Base-by-base conservation (phyloP, 1,140 invertebrate species). In the Oppia nitens region DNA sequence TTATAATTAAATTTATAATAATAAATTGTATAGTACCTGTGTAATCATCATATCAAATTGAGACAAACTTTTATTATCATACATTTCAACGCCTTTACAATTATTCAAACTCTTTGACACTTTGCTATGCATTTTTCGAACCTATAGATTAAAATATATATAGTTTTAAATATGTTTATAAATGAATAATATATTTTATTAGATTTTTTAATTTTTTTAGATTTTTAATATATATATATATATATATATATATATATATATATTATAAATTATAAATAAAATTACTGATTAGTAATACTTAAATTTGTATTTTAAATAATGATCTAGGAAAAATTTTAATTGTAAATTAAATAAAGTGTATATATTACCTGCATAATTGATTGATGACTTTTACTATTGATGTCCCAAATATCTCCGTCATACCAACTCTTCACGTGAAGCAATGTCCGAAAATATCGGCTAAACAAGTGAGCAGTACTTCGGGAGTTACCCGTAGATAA, bases 361-460 rank as follows among this genome's bases (percentile, higher is more conserved):
- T 60, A 65, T 6, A 74, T 67, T 0, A 79, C 78, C 0, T 48
- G 60, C 29, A 66, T 60, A 17, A 78, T 70, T 20, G 74, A 73
- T 4, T 70, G 67, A 40, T 73, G 69, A 0, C 71, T 76, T 0
- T 59, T 54, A 40, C 72, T 72, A 1, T 69, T 67, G 24, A 66
- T 53, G 4, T 69, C 63, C 71, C 72, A 78, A 4, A 84, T 74
- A 28, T 81, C 75, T 49, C 79, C 71, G 14, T 77, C 71, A 63
- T 85, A 85, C 87, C 87, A 92, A 1, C 77, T 66, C 2, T 78
- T 69, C 20, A 82, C 79, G 64, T 88, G 83, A 2, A 80, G 70
- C 47, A 83, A 71, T 0, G 84, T 87, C 1, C 77, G 77, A 1
- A 83, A 67, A 67, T 91, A 91, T 63, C 88, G 75, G 59, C 76